These are phyloP conservation scores for Dromococcyx pavoninus DNA, from an alignment of 2,797 vertebrate species.

Conservation along the genomic window DNA sequence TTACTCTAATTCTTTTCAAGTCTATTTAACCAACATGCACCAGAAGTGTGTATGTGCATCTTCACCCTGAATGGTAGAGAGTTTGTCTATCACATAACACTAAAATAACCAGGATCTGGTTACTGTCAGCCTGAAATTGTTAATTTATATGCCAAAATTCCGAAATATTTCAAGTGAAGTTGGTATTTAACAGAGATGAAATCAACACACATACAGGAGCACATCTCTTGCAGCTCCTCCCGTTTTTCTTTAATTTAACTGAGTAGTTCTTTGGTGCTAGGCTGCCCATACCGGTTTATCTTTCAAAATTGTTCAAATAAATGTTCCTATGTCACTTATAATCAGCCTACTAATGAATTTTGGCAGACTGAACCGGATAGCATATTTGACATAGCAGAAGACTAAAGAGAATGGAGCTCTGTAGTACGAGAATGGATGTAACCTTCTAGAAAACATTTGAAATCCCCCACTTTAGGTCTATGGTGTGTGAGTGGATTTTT, in stretches of 20 bases:
- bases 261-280: background rate
- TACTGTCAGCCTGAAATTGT: background rate
- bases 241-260: background rate
- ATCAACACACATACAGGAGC: background rate
- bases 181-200: background rate
- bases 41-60: background rate
- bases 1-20: background rate
- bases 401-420: background rate
- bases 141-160: background rate
- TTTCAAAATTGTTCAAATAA: background rate
- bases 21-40: background rate
- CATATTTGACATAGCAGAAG: rapidly evolving
- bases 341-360: background rate
- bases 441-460: background rate
- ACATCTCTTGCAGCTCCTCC: background rate
- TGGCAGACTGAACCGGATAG: background rate
- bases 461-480: background rate
- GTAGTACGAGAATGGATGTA: background rate
- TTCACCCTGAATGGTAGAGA: background rate
- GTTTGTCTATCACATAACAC: background rate
- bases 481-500: background rate
- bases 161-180: background rate
- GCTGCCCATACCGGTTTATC: background rate
- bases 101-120: background rate
- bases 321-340: background rate